A percentile compares a stretch with the other conserved stretches of the same genome.
Conservation (phyloP, 2,888 invertebrate genomes). For the Pseudanteris insignis region DNA sequence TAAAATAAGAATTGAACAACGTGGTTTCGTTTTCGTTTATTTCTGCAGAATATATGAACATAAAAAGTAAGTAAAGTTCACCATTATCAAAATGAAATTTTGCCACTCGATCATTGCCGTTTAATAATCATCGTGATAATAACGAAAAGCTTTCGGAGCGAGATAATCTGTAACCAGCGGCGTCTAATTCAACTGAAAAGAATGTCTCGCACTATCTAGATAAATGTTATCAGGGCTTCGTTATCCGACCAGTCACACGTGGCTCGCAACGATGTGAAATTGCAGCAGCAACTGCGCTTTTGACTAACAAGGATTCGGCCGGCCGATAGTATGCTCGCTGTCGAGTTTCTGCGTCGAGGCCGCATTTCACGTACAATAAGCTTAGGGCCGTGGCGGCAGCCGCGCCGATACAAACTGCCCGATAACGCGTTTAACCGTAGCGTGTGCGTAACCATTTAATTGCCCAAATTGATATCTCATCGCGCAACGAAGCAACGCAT, state of each 20-base stretch:
- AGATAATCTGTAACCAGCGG: no score
- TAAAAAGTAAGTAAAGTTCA: no score
- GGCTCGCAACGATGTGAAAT: constrained; percentile 52
- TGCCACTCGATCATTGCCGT: no score
- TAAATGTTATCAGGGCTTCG: no score
- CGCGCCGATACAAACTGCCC: constrained; percentile 52
- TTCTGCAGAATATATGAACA: no score
- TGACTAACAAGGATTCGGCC: constrained; percentile 54
- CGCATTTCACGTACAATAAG: constrained; percentile 31
- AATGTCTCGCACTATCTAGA: no score
- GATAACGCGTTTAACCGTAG: constrained; percentile 56
- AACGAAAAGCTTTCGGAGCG: no score
- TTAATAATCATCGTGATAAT: no score
- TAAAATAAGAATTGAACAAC: no score
- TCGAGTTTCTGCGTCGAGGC: constrained; percentile 46
- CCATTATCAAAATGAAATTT: no score
- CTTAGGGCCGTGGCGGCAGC: constrained; percentile 34
- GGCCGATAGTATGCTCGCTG: constrained; percentile 46
- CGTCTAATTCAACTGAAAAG: no score
- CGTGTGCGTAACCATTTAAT: constrained; percentile 58
- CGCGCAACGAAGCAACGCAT: constrained; percentile 24
- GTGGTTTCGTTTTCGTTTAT: no score
- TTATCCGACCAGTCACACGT: constrained; percentile 19
- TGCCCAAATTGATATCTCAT: constrained; percentile 58
- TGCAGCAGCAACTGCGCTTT: constrained; percentile 53